These are phyloP conservation scores for Calyptommatus sinebrachiatus DNA, from an alignment of 2,113 vertebrate genomes.

Conservation along the genomic window DNA sequence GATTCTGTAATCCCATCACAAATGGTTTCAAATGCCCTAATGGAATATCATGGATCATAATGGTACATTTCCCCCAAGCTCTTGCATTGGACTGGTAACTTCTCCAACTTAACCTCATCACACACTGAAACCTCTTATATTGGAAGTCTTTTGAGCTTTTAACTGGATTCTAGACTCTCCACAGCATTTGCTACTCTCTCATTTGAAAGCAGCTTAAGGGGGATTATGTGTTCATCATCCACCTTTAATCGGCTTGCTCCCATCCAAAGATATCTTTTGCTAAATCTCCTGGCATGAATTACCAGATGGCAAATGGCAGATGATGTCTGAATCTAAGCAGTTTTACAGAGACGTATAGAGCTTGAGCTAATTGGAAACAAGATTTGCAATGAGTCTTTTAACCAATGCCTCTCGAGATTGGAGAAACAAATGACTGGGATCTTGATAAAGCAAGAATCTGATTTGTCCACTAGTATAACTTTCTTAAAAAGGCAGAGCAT, in stretches of 20 bases:
- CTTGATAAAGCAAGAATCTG: conserved; percentile 51
- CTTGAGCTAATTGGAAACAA: conserved; percentile 62
- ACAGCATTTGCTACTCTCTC: conserved; percentile 40
- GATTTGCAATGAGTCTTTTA: conserved; percentile 57
- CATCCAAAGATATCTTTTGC: conserved; percentile 54
- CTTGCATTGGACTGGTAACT: neutral
- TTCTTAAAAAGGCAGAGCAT: conserved; percentile 7
- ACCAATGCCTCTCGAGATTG: conserved; percentile 41
- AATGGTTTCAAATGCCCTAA: neutral
- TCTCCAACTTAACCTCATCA: neutral
- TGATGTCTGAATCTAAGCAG: conserved; percentile 54
- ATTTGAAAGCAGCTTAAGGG: conserved; percentile 44
- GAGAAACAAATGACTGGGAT: conserved; percentile 30
- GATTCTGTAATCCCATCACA: neutral
- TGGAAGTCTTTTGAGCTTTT: conserved; percentile 22
- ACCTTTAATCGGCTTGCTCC: conserved; percentile 53
- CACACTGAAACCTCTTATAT: neutral
- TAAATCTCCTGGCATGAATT: conserved; percentile 55
- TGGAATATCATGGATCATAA: too few relatives aligned
- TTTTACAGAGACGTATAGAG: conserved; percentile 49
- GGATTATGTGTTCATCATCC: conserved; percentile 44
- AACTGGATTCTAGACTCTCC: conserved; percentile 8
- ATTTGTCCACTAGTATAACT: conserved; percentile 40
- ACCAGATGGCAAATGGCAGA: conserved; percentile 39
- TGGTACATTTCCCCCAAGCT: neutral